Base-by-base conservation (phyloP, 2,888 invertebrate species). In the Petrolisthes cinctipes region DNA sequence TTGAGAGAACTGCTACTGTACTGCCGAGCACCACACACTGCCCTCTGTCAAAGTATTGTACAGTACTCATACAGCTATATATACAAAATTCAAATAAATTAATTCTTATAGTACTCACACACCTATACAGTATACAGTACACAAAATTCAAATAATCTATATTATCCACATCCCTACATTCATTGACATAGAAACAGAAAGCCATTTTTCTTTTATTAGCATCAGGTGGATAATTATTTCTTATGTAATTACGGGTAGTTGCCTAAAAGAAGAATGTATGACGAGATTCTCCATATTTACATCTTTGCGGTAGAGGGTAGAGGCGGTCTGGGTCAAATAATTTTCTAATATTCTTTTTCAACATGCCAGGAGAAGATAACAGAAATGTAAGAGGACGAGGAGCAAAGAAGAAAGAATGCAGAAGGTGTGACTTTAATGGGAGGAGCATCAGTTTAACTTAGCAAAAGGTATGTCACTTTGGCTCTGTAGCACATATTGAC, bases 1-100 rank as follows among this genome's bases (percentile, higher is more conserved):
- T 90, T 82, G 9, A 91, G 86, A 37, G 73, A 51, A n/a, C 73
- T 81, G 20, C 80, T 54, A 61, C 80, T 73, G 75, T 83, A 87
- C 56, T 66, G 75, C 54, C 87, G 87, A 3, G 51, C 20, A 54
- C 80, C 85, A 54, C 57, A 14, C 61, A n/a, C 68, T 5, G 20
- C 56, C 51, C 71, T 83, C 11, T 17, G 75, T 23, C 53, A 11
- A 75, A 20, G 23, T 71, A 80, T 80, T 54, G 53, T 54, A 54
- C 54, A 54, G 56, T 54, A 80, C 56, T 54, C 56, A 56, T 80
- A 80, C 54, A 80, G 53, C 53, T 80, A 80, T 80, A 80, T 80
- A 80, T 80, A 80, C 54, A 80, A 54, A 80, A 54, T 54, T 80
- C 53, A 54, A 80, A 37, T 37, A 37, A 37, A 37, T 37, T 37